Evolutionary conservation across 2,888 invertebrate species (phyloP), one percentile per base, ranked within the genome.

Genomic region (Acanthosoma haemorrhoidale): DNA sequence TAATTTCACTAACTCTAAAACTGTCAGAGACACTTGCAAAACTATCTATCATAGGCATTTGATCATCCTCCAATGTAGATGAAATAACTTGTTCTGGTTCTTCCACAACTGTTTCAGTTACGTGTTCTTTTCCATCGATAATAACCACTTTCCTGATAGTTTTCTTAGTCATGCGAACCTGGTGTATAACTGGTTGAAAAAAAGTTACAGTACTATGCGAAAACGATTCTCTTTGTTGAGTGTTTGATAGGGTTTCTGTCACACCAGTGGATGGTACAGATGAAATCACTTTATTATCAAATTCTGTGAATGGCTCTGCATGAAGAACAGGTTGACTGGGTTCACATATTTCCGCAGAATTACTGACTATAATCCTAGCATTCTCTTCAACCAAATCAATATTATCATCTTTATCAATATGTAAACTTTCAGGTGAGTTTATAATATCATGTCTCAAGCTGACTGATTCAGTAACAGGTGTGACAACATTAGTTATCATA

Each of bases 401-500:
- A 0, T 91, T 85, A 72, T 89, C 88, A 80, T 93, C 93, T 80
- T 91, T 89, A 0, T 92, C 93, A 78, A 93, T 88, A 0, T 89
- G 88, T 2, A 90, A 85, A 25, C 18, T 74, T 88, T 86, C 68
- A 90, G 85, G 67, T 93, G 88, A 25, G 25, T n/a, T 25, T n/a
- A 25, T n/a, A n/a, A n/a, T n/a, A n/a, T n/a, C n/a, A n/a, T n/a
- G n/a, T n/a, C n/a, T n/a, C n/a, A n/a, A n/a, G 5, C 2, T 51
- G 13, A 25, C n/a, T 51, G 21, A 6, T 25, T 25, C n/a, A 25
- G 5, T 11, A 6, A n/a, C 29, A 25, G 13, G 25, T 3, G 25
- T 25, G 5, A 25, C n/a, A 13, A 51, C 51, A 51, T 25, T 51
- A n/a, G n/a, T n/a, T n/a, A n/a, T n/a, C n/a, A n/a, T n/a, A n/a